A percentile compares a stretch with the other conserved stretches of the same genome.
phyloP scores from a whole-genome alignment of 1,140 invertebrate genomes.

The Drosophila elegans region DNA sequence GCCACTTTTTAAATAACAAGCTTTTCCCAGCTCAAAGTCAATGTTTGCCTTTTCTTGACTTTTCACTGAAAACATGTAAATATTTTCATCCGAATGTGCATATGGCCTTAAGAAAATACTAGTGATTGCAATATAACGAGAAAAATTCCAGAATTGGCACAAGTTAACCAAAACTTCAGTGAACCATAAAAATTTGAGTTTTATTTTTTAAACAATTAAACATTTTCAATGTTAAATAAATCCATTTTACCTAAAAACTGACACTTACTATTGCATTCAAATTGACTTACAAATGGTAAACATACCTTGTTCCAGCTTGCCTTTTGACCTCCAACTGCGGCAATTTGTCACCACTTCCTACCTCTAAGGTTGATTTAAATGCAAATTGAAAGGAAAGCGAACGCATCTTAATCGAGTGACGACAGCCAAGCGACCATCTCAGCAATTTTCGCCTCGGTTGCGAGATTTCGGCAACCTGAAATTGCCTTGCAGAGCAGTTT shows the following conservation, averaged over 20 bases:
- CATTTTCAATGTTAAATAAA: no score
- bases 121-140: background rate
- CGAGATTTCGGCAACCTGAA: conserved; percentile 29
- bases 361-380: conserved; percentile 63
- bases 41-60: conserved; percentile 19
- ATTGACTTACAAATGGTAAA: background rate
- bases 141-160: background rate
- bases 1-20: background rate
- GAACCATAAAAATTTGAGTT: background rate
- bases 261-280: no score
- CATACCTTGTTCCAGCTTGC: conserved; percentile 12
- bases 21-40: conserved; percentile 5
- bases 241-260: no score
- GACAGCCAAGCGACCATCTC: conserved; percentile 22
- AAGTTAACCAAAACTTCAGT: background rate
- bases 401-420: conserved; percentile 31
- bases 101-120: background rate
- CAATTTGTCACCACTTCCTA: background rate
- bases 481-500: conserved; percentile 30
- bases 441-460: conserved; percentile 31
- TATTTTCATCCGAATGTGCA: conserved; percentile 2
- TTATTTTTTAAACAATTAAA: no score
- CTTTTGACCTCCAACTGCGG: conserved; percentile 13
- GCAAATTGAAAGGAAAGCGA: conserved; percentile 46
- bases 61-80: conserved; percentile 11